Evolutionary conservation across 2,797 vertebrate species (phyloP).

Genomic region (Falco columbarius): DNA sequence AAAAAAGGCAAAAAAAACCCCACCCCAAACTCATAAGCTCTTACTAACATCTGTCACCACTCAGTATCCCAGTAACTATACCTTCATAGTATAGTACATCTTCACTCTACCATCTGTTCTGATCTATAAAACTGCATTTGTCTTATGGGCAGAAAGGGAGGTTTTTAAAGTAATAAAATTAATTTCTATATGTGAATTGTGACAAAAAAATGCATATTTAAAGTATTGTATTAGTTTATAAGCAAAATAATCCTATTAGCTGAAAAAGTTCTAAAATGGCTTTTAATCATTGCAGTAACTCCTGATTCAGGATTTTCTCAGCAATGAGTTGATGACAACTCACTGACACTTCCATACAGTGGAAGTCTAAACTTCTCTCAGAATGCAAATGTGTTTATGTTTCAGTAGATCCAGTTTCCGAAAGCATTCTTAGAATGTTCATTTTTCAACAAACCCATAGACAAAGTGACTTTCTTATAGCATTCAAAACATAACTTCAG

Average conservation of each 20-base stretch:
- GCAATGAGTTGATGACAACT: not conserved
- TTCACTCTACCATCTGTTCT: slow-evolving; percentile 63
- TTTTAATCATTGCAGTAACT: not conserved
- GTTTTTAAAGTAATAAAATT: not conserved
- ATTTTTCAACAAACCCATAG: not conserved
- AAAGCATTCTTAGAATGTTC: not conserved
- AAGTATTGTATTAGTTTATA: not conserved
- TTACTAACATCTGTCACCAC: slow-evolving; percentile 53
- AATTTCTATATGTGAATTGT: not conserved
- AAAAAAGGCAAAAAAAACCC: not conserved
- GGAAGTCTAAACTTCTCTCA: not conserved
- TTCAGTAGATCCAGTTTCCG: not conserved
- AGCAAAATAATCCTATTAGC: not conserved
- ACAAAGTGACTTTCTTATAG: not conserved
- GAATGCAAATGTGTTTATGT: not conserved
- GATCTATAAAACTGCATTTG: slow-evolving; percentile 17
- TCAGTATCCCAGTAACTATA: slow-evolving; percentile 24
- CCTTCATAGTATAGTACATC: not conserved
- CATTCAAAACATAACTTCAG: not conserved
- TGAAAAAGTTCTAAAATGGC: not conserved
- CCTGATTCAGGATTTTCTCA: not conserved
- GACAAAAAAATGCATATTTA: not conserved
- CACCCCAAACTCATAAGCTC: not conserved
- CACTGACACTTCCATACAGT: not conserved
- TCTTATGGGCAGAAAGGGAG: not conserved